Conservation (phyloP, 92 coral and sea anemone species). For the Porites divaricata region DNA sequence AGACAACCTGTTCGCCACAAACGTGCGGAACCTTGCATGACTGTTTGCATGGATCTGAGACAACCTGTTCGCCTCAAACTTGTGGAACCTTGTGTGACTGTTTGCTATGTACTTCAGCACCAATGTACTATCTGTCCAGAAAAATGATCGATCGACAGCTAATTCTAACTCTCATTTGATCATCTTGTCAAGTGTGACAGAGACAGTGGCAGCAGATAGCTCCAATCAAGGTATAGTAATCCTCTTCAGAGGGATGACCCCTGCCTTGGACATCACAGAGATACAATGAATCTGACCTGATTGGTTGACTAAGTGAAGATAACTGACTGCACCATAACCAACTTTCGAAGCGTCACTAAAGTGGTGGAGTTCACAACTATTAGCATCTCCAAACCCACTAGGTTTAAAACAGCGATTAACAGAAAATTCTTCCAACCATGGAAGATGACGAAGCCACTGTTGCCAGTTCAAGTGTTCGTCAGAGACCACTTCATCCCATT, state of each 20-base stretch:
- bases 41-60: no score
- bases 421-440: background rate
- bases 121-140: conserved; percentile 59
- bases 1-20: no score
- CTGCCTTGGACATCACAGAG: conserved; percentile 33
- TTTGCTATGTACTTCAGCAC: conserved; percentile 49
- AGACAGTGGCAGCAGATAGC: conserved; percentile 28
- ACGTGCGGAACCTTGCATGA: conserved; percentile 37
- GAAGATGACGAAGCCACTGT: conserved; percentile 21
- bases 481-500: conserved; percentile 36
- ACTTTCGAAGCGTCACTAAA: conserved; percentile 38
- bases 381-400: conserved; percentile 2
- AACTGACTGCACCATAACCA: conserved; percentile 47
- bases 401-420: conserved; percentile 44
- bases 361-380: conserved; percentile 26
- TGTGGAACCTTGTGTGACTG: no score
- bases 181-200: conserved; percentile 22
- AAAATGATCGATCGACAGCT: conserved; percentile 8
- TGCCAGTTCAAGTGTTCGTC: conserved; percentile 33
- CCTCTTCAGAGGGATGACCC: conserved; percentile 24
- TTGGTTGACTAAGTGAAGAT: conserved; percentile 19
- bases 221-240: conserved; percentile 44
- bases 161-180: conserved; percentile 23
- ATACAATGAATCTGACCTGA: conserved; percentile 28
- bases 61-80: no score